Base-by-base conservation (phyloP, 2,888 invertebrate species). In the Nemurella pictetii region DNA sequence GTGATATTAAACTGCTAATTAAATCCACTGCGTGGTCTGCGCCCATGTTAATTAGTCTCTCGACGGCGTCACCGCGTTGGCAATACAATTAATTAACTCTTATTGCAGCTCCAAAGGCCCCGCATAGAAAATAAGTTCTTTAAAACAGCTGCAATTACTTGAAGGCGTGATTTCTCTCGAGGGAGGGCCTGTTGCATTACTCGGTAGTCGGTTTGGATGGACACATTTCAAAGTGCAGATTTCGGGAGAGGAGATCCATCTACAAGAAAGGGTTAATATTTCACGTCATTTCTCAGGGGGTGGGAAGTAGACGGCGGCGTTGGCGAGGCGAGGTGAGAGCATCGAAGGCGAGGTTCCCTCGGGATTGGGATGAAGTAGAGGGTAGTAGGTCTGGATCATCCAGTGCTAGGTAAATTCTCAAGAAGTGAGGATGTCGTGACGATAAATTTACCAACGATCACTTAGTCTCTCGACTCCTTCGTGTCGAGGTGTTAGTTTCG, bases 261-360 rank as follows among this genome's bases (percentile, higher is more conserved):
- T 55, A 20, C 55, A 20, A 55, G 55, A 55, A 75, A 26, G 27
- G 75, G 75, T 75, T 75, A 75, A 75, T 75, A 75, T 75, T 75
- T 75, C 75, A 75, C 28, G 15, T 75, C 75, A 75, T 75, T 26
- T 28, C 75, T n/a, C 7, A 25, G 75, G 20, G 15, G 55, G 55
- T 55, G 55, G 55, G 55, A 12, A 55, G 55, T 4, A 35, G 35
- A 20, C 9, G 20, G n/a, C n/a, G n/a, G n/a, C n/a, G n/a, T n/a
- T n/a, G n/a, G n/a, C n/a, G 32, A 32, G 15, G 12, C 55, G 1
- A 55, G 55, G 55, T 55, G 55, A 3, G 55, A 55, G 55, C 55
- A 2, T 55, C 55, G 55, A 55, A 55, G 3, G n/a, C n/a, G 55
- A 55, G 55, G 20, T 12, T 55, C 55, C 55, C 55, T 55, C 55